A percentile compares a stretch with the other conserved stretches of the same genome.
Conservation (phyloP, 2,888 invertebrate genomes). For the Petrolisthes manimaculis region DNA sequence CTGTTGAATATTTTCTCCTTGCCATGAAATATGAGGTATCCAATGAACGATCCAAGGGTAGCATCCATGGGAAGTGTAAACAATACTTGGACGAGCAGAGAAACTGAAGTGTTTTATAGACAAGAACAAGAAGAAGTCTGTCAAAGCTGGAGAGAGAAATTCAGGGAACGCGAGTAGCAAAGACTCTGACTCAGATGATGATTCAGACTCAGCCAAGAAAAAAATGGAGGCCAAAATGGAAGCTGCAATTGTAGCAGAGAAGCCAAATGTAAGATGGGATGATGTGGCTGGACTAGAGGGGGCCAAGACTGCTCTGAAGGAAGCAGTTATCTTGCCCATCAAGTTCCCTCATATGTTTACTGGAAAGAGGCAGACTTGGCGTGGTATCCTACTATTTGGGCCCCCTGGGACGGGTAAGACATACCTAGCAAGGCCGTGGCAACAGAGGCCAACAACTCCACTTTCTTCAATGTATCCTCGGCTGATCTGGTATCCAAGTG, state of each 20-base stretch:
- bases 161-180: conserved; percentile 74
- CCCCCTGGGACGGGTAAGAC: conserved; percentile 99
- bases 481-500: conserved; percentile 99
- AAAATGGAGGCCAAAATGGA: conserved; percentile 92
- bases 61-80: conserved; percentile 86
- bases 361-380: conserved; percentile 98
- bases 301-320: conserved; percentile 98
- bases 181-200: conserved; percentile 88
- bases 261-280: conserved; percentile 96
- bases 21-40: conserved; percentile 99
- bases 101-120: conserved; percentile 93
- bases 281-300: conserved; percentile 97
- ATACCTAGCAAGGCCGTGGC: conserved; percentile 99
- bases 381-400: conserved; percentile 96
- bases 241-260: conserved; percentile 96
- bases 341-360: conserved; percentile 98
- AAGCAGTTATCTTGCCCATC: conserved; percentile 98
- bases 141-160: conserved; percentile 80
- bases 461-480: conserved; percentile 98
- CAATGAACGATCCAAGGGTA: conserved; percentile 96
- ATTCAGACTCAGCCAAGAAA: conserved; percentile 94
- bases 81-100: conserved; percentile 98
- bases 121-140: conserved; percentile 82
- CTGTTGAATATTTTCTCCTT: conserved; percentile 98
- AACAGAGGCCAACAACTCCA: conserved; percentile 99